These are phyloP conservation scores for Macrophya annulata DNA, from an alignment of 2,888 invertebrate genomes.

Conservation along the genomic window DNA sequence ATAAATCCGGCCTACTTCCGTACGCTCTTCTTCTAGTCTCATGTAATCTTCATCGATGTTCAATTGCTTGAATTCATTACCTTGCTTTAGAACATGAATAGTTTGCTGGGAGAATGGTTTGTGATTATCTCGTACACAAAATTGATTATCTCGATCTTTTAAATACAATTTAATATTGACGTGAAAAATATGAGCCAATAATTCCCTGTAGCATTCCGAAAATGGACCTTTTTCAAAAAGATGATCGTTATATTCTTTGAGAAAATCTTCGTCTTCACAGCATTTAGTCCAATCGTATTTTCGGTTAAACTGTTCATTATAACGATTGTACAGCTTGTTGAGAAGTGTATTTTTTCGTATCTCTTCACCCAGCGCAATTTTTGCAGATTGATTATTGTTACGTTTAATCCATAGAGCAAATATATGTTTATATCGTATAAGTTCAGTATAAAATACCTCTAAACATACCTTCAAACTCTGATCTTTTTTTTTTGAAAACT, in stretches of 20 bases:
- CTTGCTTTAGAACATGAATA: conserved; percentile 51
- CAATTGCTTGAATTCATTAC: conserved; percentile 56
- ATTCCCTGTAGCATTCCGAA: conserved; percentile 60
- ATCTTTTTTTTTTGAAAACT: conserved; percentile 24
- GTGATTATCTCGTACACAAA: conserved; percentile 57
- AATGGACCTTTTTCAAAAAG: conserved; percentile 58
- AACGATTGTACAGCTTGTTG: not conserved
- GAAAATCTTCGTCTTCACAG: conserved; percentile 54
- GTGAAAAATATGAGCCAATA: conserved; percentile 61
- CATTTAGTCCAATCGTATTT: conserved; percentile 17
- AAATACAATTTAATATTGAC: conserved; percentile 60
- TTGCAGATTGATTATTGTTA: conserved; percentile 43
- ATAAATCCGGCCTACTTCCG: conserved; percentile 53
- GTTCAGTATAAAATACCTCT: conserved; percentile 53
- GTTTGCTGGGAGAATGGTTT: conserved; percentile 56
- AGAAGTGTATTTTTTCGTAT: conserved; percentile 9
- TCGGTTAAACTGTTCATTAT: not conserved
- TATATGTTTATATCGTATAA: conserved; percentile 54
- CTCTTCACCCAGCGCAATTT: conserved; percentile 40
- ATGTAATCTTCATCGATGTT: conserved; percentile 58
- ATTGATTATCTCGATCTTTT: conserved; percentile 53
- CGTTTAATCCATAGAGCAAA: conserved; percentile 54
- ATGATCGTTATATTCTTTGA: conserved; percentile 58
- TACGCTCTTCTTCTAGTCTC: conserved; percentile 57
- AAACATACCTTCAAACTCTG: conserved; percentile 56